Conservation (phyloP, 2,797 vertebrate genomes). For the Phrynocephalus forsythii region DNA sequence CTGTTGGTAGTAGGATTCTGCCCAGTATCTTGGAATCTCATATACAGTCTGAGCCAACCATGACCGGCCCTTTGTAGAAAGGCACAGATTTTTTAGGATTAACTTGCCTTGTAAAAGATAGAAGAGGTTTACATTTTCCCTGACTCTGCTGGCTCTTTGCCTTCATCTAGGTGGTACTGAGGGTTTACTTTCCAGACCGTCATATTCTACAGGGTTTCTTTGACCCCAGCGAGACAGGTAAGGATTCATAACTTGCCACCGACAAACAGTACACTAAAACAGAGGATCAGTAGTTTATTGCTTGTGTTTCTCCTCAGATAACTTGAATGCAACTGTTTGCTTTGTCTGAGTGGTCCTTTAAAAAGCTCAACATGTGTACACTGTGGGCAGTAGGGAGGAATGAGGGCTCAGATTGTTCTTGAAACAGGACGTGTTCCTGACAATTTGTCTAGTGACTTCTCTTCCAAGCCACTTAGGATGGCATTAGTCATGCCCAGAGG, state of each 20-base stretch:
- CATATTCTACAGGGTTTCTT: conserved; percentile 94
- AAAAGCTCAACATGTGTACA: neutral
- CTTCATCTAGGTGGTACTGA: conserved; percentile 86
- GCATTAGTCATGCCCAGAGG: conserved; percentile 18
- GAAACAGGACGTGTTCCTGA: conserved; percentile 22
- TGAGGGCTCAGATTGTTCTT: conserved; percentile 1
- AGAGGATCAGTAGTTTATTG: neutral
- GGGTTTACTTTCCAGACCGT: conserved; percentile 94
- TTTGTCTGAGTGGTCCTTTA: conserved; percentile 2
- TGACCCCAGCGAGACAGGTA: conserved; percentile 90
- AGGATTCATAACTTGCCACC: conserved; percentile 28
- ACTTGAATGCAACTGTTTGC: neutral
- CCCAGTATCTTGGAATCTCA: neutral
- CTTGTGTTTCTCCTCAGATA: neutral
- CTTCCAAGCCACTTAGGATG: neutral
- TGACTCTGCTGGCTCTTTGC: conserved; percentile 35
- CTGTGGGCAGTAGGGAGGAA: neutral
- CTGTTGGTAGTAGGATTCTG: neutral
- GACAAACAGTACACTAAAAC: neutral
- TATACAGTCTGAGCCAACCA: neutral
- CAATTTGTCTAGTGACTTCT: neutral
- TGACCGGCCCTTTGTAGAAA: neutral
- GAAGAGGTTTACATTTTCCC: neutral
- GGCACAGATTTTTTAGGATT: neutral
- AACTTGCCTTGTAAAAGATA: neutral